Base-by-base conservation (phyloP, 2,888 invertebrate species). In the Euclidia mi region DNA sequence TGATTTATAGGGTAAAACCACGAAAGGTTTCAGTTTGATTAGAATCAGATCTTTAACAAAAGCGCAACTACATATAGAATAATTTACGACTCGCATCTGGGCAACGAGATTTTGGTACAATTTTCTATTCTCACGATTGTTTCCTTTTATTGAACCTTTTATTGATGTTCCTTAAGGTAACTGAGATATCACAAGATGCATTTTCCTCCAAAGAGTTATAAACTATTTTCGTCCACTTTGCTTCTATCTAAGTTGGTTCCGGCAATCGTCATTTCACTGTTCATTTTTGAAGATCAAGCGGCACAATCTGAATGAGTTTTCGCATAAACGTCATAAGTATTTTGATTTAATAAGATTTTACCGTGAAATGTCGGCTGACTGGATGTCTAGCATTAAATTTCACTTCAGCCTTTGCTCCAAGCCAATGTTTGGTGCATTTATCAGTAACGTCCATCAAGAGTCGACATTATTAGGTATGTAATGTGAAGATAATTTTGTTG, bases 31-130 rank as follows among this genome's bases (percentile, higher is more conserved):
- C 28, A 14, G 43, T 52, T 14, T 25, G 6, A 9, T n/a, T 20
- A 46, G n/a, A 25, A 38, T 42, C 42, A 43, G 40, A 55, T 46
- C 15, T 34, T 58, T 43, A n/a, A 3, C 14, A 15, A 46, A 42
- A 49, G 12, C 37, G 11, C 40, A 46, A 47, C 38, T 41, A 35
- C 48, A 38, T 15, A 11, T 47, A 34, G 38, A 56, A 71, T 56
- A 57, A 52, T 63, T 59, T 63, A 66, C 32, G 37, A 67, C 29
- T 42, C 37, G 31, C 59, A 60, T 56, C 68, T 60, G 49, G 31
- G 12, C 12, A 14, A 34, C 11, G n/a, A 46, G 25, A 45, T 43
- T 46, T 50, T 25, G 40, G 41, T 71, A 15, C 40, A 29, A 48
- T 45, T 71, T 48, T 64, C 42, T 47, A 67, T 48, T 56, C 47